phyloP scores from a whole-genome alignment of 2,113 vertebrate genomes.

The Eudyptes chrysolophus region DNA sequence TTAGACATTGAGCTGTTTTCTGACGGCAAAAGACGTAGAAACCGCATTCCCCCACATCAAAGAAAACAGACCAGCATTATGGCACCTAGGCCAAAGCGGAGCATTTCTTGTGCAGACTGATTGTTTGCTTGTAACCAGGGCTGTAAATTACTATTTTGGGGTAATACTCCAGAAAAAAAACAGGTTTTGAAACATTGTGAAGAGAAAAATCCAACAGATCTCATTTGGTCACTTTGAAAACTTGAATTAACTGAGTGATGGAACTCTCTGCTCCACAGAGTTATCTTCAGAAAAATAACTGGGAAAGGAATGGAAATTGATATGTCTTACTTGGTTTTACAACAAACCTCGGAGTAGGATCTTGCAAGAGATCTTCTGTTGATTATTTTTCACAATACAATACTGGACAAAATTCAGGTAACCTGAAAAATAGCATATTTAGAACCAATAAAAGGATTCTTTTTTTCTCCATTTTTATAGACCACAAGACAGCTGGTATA shows the following conservation, averaged over 20 bases:
- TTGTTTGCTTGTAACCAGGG: neutral
- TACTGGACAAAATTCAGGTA: neutral
- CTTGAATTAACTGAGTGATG: neutral
- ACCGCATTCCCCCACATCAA: neutral
- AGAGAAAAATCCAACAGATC: neutral
- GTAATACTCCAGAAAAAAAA: neutral
- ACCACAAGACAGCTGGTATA: neutral
- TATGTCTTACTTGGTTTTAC: neutral
- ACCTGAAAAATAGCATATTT: neutral
- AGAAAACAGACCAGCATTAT: neutral
- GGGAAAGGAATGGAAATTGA: neutral
- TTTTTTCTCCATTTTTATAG: neutral
- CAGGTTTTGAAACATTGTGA: neutral
- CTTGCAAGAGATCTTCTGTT: neutral
- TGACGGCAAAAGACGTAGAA: neutral
- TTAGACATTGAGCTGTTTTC: neutral
- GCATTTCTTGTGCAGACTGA: neutral
- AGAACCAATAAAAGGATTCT: neutral
- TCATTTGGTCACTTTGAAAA: neutral
- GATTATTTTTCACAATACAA: neutral
- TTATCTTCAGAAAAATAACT: neutral
- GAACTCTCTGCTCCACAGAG: neutral
- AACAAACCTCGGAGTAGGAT: neutral
- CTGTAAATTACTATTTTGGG: neutral
- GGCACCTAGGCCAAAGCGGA: neutral